phyloP scores from a whole-genome alignment of 2,797 vertebrate genomes.

The Leucoraja ocellata region DNA sequence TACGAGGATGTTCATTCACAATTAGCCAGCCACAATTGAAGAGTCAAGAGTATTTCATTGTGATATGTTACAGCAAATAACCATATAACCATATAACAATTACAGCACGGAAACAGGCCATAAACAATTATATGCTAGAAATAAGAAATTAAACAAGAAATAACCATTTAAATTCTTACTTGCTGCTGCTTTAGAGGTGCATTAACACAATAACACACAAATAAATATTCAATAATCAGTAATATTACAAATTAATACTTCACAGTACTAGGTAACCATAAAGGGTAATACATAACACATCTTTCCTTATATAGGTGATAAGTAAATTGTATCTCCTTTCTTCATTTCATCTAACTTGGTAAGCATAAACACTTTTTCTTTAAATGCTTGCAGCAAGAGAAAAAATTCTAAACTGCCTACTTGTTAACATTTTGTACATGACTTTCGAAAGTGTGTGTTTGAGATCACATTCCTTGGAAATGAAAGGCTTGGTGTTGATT shows the following conservation, averaged over 20 bases:
- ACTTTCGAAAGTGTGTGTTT: background rate
- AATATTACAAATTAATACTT: too few relatives aligned
- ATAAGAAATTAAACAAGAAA: too few relatives aligned
- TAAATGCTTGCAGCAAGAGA: background rate
- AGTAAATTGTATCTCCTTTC: background rate
- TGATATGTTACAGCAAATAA: too few relatives aligned
- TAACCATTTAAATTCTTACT: too few relatives aligned
- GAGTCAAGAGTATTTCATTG: too few relatives aligned
- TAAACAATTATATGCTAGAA: too few relatives aligned
- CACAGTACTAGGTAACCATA: too few relatives aligned
- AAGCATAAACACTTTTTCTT: background rate
- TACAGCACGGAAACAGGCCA: too few relatives aligned
- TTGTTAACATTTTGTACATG: background rate
- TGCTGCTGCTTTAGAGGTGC: too few relatives aligned
- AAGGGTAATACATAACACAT: background rate
- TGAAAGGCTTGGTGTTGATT: background rate
- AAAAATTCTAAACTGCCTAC: background rate
- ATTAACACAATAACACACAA: too few relatives aligned
- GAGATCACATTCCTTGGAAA: background rate
- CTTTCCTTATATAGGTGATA: background rate
- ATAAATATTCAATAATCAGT: too few relatives aligned
- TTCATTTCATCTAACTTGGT: background rate
- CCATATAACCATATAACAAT: too few relatives aligned
- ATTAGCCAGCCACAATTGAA: background rate
- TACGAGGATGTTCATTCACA: background rate